Percentiles rank a stretch among this genome's conserved stretches.
These are phyloP conservation scores for Alaudala cheleensis DNA, from an alignment of 2,113 vertebrate genomes.

Conservation along the genomic window DNA sequence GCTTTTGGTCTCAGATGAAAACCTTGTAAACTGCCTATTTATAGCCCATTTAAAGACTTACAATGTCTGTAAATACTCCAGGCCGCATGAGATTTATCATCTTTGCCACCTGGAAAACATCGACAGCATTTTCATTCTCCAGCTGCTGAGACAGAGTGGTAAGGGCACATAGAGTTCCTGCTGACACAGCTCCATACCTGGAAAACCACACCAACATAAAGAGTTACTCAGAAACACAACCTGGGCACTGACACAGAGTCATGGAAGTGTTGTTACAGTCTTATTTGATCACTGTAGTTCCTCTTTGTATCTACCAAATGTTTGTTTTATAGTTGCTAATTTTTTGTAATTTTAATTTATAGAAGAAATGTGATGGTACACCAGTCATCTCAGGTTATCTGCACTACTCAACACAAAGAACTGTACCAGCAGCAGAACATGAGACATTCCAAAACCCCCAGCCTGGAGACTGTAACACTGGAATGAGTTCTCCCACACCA, in stretches of 20 bases:
- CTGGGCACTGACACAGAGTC: neutral
- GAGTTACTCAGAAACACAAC: neutral
- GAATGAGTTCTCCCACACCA: neutral
- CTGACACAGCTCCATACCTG: constrained; percentile 95
- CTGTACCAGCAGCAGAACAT: neutral
- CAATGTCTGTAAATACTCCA: constrained; percentile 98
- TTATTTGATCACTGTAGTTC: neutral
- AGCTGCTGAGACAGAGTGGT: constrained; percentile 95
- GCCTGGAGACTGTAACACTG: neutral
- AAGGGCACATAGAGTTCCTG: constrained; percentile 93
- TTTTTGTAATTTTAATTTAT: neutral
- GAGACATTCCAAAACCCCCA: neutral
- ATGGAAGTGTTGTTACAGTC: neutral
- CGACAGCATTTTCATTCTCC: constrained; percentile 93
- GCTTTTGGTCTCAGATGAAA: neutral
- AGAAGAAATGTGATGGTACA: neutral
- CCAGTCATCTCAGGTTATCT: neutral
- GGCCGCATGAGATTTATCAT: constrained; percentile 99
- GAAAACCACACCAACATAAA: neutral
- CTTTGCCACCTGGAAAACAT: constrained; percentile 99
- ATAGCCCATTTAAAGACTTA: constrained; percentile 74
- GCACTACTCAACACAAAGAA: neutral
- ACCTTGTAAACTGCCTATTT: neutral
- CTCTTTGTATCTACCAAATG: neutral
- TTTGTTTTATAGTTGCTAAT: neutral